These are phyloP conservation scores for Halictus quadricinctus DNA, from an alignment of 2,888 invertebrate species.

Conservation along the genomic window DNA sequence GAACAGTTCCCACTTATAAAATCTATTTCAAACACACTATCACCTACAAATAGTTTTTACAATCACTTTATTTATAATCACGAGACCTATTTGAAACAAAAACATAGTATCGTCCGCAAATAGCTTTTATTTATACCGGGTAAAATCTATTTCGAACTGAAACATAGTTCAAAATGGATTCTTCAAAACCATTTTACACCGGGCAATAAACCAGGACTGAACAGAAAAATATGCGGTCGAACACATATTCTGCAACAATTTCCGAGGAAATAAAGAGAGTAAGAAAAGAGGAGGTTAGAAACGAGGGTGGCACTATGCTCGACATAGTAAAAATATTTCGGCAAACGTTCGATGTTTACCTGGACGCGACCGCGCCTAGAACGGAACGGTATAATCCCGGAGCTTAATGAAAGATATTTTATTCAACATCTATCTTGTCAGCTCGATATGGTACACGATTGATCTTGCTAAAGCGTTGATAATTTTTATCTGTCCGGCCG, in stretches of 20 bases:
- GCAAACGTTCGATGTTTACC: neutral
- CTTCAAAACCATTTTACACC: neutral
- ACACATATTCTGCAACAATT: neutral
- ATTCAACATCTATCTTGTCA: neutral
- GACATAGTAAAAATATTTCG: neutral
- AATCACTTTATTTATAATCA: no score
- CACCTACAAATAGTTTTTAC: no score
- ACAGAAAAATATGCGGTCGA: no score
- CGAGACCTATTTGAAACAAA: no score
- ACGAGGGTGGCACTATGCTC: neutral
- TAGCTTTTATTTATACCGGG: neutral
- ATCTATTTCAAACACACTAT: no score
- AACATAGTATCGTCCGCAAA: neutral
- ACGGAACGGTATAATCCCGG: neutral
- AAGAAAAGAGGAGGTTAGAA: neutral
- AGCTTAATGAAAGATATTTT: neutral
- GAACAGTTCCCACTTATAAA: no score
- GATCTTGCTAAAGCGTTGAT: neutral
- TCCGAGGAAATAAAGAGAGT: neutral
- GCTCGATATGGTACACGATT: neutral
- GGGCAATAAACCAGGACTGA: neutral
- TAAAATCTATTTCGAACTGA: neutral
- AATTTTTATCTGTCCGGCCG: slow-evolving; percentile 16
- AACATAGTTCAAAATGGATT: neutral
- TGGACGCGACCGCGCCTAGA: neutral